Percentiles rank a stretch among this genome's conserved stretches.
phyloP scores from a whole-genome alignment of 1,140 invertebrate genomes.

The Homalodisca vitripennis region DNA sequence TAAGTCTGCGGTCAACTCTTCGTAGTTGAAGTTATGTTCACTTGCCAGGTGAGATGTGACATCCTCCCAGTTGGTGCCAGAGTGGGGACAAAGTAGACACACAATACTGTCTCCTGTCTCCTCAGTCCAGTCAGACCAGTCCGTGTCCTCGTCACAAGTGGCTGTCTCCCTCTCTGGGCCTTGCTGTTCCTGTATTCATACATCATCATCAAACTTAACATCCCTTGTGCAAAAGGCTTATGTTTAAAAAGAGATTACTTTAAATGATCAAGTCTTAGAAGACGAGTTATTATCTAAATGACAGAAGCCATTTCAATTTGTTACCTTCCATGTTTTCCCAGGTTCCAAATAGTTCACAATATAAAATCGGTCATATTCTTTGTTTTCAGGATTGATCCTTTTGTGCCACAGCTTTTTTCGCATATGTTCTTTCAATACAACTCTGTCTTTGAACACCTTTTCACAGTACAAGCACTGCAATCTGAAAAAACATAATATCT shows the following conservation, averaged over 20 bases:
- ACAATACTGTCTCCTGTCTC: constrained; percentile 57
- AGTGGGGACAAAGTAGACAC: constrained; percentile 70
- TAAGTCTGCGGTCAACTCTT: constrained; percentile 53
- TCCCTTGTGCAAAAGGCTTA: too few relatives aligned
- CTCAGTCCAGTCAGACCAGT: constrained; percentile 83
- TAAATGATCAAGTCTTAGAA: neutral
- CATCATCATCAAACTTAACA: constrained; percentile 48
- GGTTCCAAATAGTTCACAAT: constrained; percentile 81
- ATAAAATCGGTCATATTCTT: constrained; percentile 85
- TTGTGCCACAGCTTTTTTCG: constrained; percentile 87
- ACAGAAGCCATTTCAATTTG: neutral
- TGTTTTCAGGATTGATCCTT: constrained; percentile 81
- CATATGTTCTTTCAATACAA: constrained; percentile 90
- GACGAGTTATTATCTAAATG: neutral
- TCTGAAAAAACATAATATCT: constrained; percentile 49
- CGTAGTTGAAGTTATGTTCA: constrained; percentile 68
- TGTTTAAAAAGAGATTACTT: too few relatives aligned
- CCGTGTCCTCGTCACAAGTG: constrained; percentile 52
- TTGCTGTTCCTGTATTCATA: constrained; percentile 36
- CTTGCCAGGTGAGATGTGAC: constrained; percentile 67
- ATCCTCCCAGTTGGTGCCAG: constrained; percentile 56
- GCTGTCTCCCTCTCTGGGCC: constrained; percentile 36
- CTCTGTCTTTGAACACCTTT: constrained; percentile 79
- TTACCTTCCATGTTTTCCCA: constrained; percentile 48
- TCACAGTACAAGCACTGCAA: constrained; percentile 86